Evolutionary conservation across 2,113 vertebrate species (phyloP).

Genomic region (Phylloscopus trochilus): DNA sequence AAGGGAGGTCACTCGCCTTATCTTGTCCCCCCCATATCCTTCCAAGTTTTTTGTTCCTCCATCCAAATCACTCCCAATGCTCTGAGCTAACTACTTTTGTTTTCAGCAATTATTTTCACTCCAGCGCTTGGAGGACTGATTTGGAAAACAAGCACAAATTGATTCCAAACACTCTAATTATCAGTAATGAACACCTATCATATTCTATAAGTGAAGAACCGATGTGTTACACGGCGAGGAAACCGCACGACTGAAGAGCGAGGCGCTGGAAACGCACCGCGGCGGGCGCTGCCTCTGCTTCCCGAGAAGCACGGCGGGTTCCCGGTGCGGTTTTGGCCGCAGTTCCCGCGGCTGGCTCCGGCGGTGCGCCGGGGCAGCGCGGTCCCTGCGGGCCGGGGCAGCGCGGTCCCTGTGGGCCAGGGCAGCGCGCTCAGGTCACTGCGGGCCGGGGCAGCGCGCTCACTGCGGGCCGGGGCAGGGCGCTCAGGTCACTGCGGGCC

Average conservation of each 20-base stretch:
- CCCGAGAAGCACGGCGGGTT: neutral
- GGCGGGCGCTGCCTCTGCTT: neutral
- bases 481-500: too few relatives aligned
- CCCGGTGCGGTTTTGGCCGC: accelerated
- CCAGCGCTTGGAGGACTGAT: conserved; percentile 22
- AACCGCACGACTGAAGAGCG: neutral
- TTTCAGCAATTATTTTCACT: conserved; percentile 60
- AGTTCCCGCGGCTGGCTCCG: neutral
- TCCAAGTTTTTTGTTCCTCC: neutral
- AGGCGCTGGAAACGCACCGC: neutral
- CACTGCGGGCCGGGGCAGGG: too few relatives aligned
- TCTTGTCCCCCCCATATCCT: neutral
- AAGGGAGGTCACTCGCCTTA: neutral
- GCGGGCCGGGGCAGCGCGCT: too few relatives aligned
- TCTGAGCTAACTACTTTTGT: conserved; percentile 41
- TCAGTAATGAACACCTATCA: conserved; percentile 65
- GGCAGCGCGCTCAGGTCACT: too few relatives aligned
- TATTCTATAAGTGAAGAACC: conserved; percentile 29
- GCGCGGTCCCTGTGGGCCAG: too few relatives aligned
- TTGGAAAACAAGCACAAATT: conserved; percentile 56
- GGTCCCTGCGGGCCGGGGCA: too few relatives aligned
- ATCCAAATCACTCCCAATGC: neutral
- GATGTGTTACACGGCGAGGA: neutral
- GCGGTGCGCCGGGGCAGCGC: neutral
- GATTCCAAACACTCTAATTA: conserved; percentile 65